Evolutionary conservation across 1,140 invertebrate genomes (phyloP).

Genomic region (Lamellibrachia luymesi): DNA sequence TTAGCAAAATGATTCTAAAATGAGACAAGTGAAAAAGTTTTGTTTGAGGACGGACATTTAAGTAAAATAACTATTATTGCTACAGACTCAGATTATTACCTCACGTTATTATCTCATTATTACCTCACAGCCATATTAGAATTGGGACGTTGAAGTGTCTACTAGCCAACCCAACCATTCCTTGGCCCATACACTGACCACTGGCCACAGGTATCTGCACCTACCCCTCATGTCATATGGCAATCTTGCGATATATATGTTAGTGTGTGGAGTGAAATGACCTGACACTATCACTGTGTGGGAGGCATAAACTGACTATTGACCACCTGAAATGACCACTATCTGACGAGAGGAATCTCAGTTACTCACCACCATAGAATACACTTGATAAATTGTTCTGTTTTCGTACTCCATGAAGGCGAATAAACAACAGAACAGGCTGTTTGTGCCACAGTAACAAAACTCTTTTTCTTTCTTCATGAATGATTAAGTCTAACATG

Average conservation of each 20-base stretch:
- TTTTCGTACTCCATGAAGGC: neutral
- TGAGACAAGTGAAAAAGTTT: no score
- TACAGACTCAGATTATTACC: no score
- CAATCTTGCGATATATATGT: neutral
- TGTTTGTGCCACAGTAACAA: neutral
- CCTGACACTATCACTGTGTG: neutral
- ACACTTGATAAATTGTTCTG: neutral
- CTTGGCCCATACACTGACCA: neutral
- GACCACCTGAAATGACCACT: neutral
- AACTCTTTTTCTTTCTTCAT: neutral
- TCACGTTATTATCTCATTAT: neutral
- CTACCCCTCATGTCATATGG: neutral
- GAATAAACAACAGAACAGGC: neutral
- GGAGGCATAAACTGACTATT: neutral
- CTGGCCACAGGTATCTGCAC: neutral
- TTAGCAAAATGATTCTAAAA: no score
- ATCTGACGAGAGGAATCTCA: neutral
- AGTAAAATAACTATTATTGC: no score
- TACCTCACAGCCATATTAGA: neutral
- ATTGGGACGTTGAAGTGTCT: neutral
- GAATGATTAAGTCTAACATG: neutral
- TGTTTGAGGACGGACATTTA: no score
- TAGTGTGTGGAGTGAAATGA: neutral
- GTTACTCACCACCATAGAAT: neutral
- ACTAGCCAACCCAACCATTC: neutral